phyloP scores from a whole-genome alignment of 2,113 vertebrate genomes.

The Suricata suricatta region DNA sequence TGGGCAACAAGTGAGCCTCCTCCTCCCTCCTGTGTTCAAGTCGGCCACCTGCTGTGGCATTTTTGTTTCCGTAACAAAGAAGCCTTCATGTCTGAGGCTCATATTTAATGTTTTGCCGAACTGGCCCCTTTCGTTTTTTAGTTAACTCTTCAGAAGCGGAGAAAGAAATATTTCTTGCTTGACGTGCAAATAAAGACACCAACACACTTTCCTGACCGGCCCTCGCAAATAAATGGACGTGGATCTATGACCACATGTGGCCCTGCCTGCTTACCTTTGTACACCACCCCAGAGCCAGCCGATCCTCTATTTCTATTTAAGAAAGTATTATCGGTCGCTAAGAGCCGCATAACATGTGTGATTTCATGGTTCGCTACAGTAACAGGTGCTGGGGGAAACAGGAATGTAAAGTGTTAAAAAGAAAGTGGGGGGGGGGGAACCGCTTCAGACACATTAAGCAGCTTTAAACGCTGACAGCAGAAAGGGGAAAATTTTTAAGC shows the following conservation, averaged over 20 bases:
- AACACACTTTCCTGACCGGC: neutral
- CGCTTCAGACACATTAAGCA: slow-evolving; percentile 75
- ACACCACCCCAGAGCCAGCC: neutral
- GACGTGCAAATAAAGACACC: neutral
- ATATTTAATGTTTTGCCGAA: slow-evolving; percentile 69
- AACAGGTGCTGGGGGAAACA: slow-evolving; percentile 61
- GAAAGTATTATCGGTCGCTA: slow-evolving; percentile 53
- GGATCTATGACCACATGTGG: neutral
- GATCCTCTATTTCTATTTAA: slow-evolving; percentile 58
- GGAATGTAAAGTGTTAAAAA: slow-evolving; percentile 65
- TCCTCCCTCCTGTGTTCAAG: slow-evolving; percentile 64
- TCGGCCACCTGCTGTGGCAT: slow-evolving; percentile 72
- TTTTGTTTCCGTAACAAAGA: slow-evolving; percentile 78
- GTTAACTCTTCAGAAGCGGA: slow-evolving; percentile 72
- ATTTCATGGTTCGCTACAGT: slow-evolving; percentile 66
- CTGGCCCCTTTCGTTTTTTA: slow-evolving; percentile 35
- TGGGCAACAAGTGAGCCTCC: slow-evolving; percentile 69
- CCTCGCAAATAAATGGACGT: neutral
- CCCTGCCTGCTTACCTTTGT: neutral
- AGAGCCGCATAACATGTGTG: slow-evolving; percentile 57
- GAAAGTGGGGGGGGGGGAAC: neutral
- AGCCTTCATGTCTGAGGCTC: slow-evolving; percentile 66
- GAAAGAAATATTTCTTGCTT: slow-evolving; percentile 34
- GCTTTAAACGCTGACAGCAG: slow-evolving; percentile 76
- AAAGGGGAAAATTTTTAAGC: slow-evolving; percentile 72